Evolutionary conservation across 2,797 vertebrate genomes (phyloP), one percentile per base, ranked within the genome.

Genomic region (Ambastaia sidthimunki): DNA sequence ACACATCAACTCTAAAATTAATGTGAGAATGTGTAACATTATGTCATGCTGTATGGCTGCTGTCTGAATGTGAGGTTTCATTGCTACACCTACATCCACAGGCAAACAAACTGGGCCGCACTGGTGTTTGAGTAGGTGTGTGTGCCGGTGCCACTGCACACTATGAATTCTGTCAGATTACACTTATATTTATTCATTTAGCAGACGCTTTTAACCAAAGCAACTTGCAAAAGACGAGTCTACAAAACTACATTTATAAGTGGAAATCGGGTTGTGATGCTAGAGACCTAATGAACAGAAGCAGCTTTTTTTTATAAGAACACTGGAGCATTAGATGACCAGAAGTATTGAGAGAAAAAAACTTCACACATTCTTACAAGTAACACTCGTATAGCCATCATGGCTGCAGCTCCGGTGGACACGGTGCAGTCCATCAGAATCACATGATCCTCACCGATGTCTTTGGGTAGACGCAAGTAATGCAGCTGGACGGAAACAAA

Each of bases 391-490:
- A 99, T 95, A 0, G 98, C 98, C 98, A 99, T 99, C 98, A 99
- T 97, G 82, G 98, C 97, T 0, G 98, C 98, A 0, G 98, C 97
- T 0, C 98, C 98, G 0, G 98, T 99, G 82, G 98, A 99, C 78
- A 99, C 98, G 0, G 98, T 99, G 85, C 98, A 99, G 93, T 99
- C 98, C 98, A 98, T 99, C 85, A 99, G 93, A 83, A 99, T 98
- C 85, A 99, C 97, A 0, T 99, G 96, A 86, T 99, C 98, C 13
- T 99, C 96, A 0, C 97, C 91, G 80, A 99, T 99, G 89, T 99
- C 98, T 93, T 96, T 99, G 0, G 98, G 98, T 16, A 99, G 91
- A 82, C 98, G 94, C 86, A 99, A 91, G 73, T 98, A 99, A 90
- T 99, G 98, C 78, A 99, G 94, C 97, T 99, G 89, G 44, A 70